Evolutionary conservation across 2,888 invertebrate species (phyloP), one percentile per base, ranked within the genome.

Genomic region (Zygogramma bicolorata): DNA sequence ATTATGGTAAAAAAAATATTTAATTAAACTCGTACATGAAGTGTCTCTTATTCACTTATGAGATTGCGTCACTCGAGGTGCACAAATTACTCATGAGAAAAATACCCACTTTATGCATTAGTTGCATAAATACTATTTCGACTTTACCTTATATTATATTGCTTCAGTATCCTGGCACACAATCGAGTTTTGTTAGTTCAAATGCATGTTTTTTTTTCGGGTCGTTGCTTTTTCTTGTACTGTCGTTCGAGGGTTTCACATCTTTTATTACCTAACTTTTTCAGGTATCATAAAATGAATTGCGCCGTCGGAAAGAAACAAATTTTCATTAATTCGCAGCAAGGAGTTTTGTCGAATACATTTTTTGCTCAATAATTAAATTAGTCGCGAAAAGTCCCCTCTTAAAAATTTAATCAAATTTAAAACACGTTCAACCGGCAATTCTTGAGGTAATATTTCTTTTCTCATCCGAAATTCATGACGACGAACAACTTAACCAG

Each of bases 361-460:
- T 63, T 53, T 53, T 53, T 53, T 53, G 25, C 8, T 15, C 22
- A 31, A 62, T 76, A 78, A 78, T 78, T 78, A 77, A 75, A 78
- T 75, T 71, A 68, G 65, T 66, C 6, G n/a, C 60, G 77, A 79
- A 78, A 79, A 77, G 60, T 75, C 71, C 58, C 70, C 65, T 68
- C 76, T 78, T 77, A 82, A 82, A 81, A 83, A 81, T 81, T 84
- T 85, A 85, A 85, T 85, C 83, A 85, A 84, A 85, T 85, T 82
- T 84, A 78, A 81, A 82, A 81, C 83, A 83, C 83, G 84, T 85
- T 83, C 80, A 83, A 79, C 82, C 83, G 79, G 84, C 85, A 85
- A 86, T 86, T 85, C 84, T 83, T 83, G 82, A 84, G 84, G 85
- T 84, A 82, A 85, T 85, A 85, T 84, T 85, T 86, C 85, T 86